These are phyloP conservation scores for Gymnocephalus cernua DNA, from an alignment of 2,113 vertebrate species.

Conservation along the genomic window DNA sequence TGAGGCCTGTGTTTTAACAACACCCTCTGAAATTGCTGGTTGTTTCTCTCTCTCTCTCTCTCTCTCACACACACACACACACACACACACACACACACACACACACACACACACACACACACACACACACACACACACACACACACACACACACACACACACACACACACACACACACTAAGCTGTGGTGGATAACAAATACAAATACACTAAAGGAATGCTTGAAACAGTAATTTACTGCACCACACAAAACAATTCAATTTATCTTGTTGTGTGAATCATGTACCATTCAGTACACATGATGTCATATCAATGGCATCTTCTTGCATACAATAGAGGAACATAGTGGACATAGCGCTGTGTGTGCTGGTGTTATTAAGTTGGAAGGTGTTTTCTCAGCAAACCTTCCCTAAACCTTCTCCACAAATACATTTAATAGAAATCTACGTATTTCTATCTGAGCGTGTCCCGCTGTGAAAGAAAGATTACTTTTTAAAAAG, in stretches of 20 bases:
- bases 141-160: not conserved
- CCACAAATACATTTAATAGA: not conserved
- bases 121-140: conserved; percentile 1
- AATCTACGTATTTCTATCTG: not conserved
- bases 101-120: not conserved
- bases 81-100: conserved; percentile 11
- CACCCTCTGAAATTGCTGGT: conserved; percentile 63
- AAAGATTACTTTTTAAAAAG: conserved; percentile 29
- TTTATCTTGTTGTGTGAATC: conserved; percentile 5
- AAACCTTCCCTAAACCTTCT: not conserved
- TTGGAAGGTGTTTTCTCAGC: conserved; percentile 9
- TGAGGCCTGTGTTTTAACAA: conserved; percentile 69
- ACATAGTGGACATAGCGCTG: conserved; percentile 11
- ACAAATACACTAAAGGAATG: conserved; percentile 31
- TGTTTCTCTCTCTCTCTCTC: conserved; percentile 18
- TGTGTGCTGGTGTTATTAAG: conserved; percentile 9
- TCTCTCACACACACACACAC: not conserved
- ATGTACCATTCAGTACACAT: not conserved
- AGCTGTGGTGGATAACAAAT: conserved; percentile 32
- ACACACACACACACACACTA: not conserved
- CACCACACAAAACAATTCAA: conserved; percentile 9
- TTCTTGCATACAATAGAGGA: not conserved
- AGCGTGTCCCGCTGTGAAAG: not conserved
- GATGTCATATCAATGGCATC: conserved; percentile 12
- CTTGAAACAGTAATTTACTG: conserved; percentile 61